These are phyloP conservation scores for Cossypha caffra DNA, from an alignment of 2,797 vertebrate species.

Conservation along the genomic window DNA sequence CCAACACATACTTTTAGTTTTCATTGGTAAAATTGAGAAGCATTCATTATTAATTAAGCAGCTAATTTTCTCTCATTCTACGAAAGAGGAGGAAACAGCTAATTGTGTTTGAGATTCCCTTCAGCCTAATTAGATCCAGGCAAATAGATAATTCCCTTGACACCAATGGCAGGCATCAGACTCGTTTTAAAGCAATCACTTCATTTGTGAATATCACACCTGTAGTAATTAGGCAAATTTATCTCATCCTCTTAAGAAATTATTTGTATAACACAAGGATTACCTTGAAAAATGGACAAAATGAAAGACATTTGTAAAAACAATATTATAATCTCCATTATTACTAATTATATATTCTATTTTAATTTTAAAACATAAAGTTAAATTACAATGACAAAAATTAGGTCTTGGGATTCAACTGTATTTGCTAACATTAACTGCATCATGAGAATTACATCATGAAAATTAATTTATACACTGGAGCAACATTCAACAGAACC, in stretches of 20 bases:
- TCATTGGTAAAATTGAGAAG: not conserved
- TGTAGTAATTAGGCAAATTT: constrained; percentile 16
- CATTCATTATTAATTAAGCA: constrained; percentile 20
- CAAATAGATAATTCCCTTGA: constrained; percentile 49
- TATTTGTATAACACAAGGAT: not conserved
- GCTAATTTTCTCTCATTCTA: constrained; percentile 5
- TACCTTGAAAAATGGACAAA: constrained; percentile 9
- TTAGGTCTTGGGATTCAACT: not conserved
- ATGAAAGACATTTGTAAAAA: constrained; percentile 13
- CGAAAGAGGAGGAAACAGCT: not conserved
- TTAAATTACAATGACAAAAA: not conserved
- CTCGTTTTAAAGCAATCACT: not conserved
- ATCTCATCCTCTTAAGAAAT: not conserved
- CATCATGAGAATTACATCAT: not conserved
- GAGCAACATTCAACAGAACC: not conserved
- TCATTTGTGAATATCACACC: constrained; percentile 22
- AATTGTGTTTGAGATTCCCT: constrained; percentile 32
- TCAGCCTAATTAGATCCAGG: constrained; percentile 43
- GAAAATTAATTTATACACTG: not conserved
- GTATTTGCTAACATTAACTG: not conserved
- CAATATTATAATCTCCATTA: not conserved
- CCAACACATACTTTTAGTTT: not conserved
- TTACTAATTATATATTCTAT: not conserved
- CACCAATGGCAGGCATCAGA: not conserved
- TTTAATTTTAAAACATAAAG: not conserved